Conservation (phyloP, 37 sponge, comb jelly and placozoan genomes). For the Beroe ovata region DNA sequence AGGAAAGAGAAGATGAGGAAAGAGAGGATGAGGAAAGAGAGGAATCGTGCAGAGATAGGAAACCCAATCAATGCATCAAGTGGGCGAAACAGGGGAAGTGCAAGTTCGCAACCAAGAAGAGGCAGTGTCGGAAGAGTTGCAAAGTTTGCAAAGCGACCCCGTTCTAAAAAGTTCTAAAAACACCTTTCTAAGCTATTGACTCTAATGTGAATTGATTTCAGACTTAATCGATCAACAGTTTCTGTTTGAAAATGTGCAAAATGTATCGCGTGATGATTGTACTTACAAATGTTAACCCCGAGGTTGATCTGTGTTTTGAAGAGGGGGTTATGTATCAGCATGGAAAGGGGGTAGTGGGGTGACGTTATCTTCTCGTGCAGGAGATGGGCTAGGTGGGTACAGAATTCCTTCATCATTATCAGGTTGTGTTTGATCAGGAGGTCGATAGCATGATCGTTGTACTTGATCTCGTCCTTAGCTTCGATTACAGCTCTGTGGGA, state of each 20-base stretch:
- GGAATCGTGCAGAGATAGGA: neutral
- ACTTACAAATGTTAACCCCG: slow-evolving; percentile 44
- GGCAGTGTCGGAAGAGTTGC: neutral
- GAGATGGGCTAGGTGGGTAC: slow-evolving; percentile 87
- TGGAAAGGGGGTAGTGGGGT: neutral
- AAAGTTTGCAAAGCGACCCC: neutral
- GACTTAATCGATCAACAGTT: too few relatives aligned
- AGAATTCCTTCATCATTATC: slow-evolving; percentile 88
- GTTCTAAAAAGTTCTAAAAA: too few relatives aligned
- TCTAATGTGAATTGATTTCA: too few relatives aligned
- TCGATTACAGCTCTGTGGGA: slow-evolving; percentile 76
- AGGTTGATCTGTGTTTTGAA: slow-evolving; percentile 58
- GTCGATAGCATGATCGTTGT: slow-evolving; percentile 88
- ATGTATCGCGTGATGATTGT: too few relatives aligned
- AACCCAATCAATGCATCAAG: neutral
- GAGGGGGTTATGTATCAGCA: slow-evolving; percentile 52
- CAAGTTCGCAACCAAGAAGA: neutral
- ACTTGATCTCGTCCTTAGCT: slow-evolving; percentile 91
- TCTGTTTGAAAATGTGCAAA: too few relatives aligned
- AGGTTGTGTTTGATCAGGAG: slow-evolving; percentile 89
- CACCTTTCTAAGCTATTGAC: too few relatives aligned
- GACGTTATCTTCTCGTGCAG: slow-evolving; percentile 14
- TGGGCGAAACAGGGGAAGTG: neutral
- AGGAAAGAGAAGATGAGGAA: neutral
- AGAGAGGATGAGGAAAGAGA: neutral